phyloP scores from a whole-genome alignment of 2,113 vertebrate genomes.

The Oreochromis tanganicae region DNA sequence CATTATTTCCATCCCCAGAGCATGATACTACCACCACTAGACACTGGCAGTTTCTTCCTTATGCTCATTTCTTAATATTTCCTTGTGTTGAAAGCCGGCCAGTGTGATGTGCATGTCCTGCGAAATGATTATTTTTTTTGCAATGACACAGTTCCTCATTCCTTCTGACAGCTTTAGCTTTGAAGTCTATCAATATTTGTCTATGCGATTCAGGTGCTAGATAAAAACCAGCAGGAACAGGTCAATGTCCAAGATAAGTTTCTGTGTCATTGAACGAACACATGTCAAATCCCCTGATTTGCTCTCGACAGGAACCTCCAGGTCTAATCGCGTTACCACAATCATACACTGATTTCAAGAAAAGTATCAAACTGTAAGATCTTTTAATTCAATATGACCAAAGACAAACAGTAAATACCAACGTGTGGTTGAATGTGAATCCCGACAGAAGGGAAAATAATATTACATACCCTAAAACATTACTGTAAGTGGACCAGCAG shows the following conservation, averaged over 20 bases:
- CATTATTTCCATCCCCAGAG: not conserved
- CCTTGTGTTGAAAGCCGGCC: not conserved
- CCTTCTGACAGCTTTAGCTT: not conserved
- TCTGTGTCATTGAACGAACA: not conserved
- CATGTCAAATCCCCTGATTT: not conserved
- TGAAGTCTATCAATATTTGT: not conserved
- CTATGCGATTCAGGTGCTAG: not conserved
- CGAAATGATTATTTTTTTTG: not conserved
- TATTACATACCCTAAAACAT: not conserved
- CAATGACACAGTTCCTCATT: not conserved
- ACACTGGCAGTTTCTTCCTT: not conserved
- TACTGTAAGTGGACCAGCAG: not conserved
- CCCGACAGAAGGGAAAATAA: not conserved
- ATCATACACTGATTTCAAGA: not conserved
- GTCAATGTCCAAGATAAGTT: not conserved
- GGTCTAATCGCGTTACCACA: not conserved
- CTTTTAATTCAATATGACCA: not conserved
- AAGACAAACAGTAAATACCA: not conserved
- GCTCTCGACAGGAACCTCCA: not conserved
- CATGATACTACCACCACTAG: not conserved
- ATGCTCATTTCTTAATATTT: not conserved
- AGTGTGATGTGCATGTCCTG: not conserved
- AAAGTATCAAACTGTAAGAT: not conserved
- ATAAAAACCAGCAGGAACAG: not conserved
- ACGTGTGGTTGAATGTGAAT: not conserved